Evolutionary conservation across 2,888 invertebrate genomes (phyloP).

Genomic region (Troilus luridus): DNA sequence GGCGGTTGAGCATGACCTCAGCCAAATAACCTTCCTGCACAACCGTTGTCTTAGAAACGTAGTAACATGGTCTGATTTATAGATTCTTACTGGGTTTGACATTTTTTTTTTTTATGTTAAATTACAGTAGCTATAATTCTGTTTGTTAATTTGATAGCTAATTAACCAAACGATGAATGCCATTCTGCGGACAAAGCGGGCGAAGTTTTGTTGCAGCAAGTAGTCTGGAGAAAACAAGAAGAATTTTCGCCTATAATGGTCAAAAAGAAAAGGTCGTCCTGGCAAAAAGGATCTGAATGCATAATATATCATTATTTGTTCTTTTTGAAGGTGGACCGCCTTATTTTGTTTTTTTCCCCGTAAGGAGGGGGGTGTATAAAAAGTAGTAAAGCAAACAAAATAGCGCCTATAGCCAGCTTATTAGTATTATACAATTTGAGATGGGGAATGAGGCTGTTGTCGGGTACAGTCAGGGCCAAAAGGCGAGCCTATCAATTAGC

Average conservation of each 20-base stretch:
- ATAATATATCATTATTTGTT: slow-evolving; percentile 50
- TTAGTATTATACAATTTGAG: slow-evolving; percentile 45
- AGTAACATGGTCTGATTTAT: no score
- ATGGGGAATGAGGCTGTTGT: slow-evolving; percentile 44
- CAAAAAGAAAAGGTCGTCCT: slow-evolving; percentile 53
- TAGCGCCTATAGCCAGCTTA: slow-evolving; percentile 31
- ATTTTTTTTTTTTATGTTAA: no score
- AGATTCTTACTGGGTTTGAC: no score
- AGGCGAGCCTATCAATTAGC: slow-evolving; percentile 34
- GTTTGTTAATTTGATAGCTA: not conserved
- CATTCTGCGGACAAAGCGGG: not conserved
- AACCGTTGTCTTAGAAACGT: no score
- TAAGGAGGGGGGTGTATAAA: not conserved
- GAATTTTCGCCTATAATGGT: not conserved
- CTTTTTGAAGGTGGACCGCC: slow-evolving; percentile 24
- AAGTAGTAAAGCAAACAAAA: slow-evolving; percentile 37
- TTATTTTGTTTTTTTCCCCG: not conserved
- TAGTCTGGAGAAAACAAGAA: not conserved
- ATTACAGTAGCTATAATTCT: not conserved
- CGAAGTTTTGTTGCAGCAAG: not conserved
- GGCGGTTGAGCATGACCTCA: no score
- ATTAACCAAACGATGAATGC: not conserved
- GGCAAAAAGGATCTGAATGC: slow-evolving; percentile 29
- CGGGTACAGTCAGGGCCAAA: slow-evolving; percentile 13
- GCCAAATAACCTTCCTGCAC: no score